Evolutionary conservation across 53 echinoderm and acorn worm species (phyloP), one percentile per base, ranked within the genome.

Genomic region (Pentamera pediparva): DNA sequence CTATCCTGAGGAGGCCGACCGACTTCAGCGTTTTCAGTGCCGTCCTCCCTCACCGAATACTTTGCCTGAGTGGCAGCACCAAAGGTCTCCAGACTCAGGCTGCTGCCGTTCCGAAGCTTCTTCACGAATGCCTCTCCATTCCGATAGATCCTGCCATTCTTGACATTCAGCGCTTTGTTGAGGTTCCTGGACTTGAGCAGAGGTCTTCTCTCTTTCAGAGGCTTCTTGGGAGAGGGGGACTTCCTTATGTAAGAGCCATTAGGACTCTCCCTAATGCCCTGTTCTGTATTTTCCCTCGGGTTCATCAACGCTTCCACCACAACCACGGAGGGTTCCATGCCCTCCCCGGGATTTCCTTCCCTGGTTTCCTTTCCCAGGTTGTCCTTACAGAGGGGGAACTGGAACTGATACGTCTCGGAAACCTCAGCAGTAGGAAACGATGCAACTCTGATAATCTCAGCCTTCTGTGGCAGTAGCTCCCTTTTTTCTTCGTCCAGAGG

Each of bases 81-180:
- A 3, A 67, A 67, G 6, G 39, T 29, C 29, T 40, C 43, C 7
- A 67, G 18, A 67, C 67, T 67, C 47, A 67, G 37, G 31, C 29
- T 67, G 26, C 41, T 67, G 26, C 67, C 67, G 29, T 67, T 67
- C 21, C 67, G 39, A 7, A 67, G 67, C 45, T 67, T 67, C 47
- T 67, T 67, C 27, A 38, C 20, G 10, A 43, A 9, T 4, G 45
- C 43, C 45, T 67, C 43, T 18, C 67, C 67, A 43, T 67, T 67
- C 30, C 29, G 40, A 13, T 67, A 67, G 15, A 67, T 67, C 41
- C 30, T 45, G 18, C 45, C 67, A 24, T 39, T 67, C 30, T 67
- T 67, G 13, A 43, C 11, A 6, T 67, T 67, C 3, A 43, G 8
- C 10, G 21, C 13, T 37, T 43, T 67, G 25, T 12, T 30, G 15